Percentiles rank a stretch among this genome's conserved stretches.
These are phyloP conservation scores for Pyrgus malvae DNA, from an alignment of 2,888 invertebrate genomes.

Conservation along the genomic window DNA sequence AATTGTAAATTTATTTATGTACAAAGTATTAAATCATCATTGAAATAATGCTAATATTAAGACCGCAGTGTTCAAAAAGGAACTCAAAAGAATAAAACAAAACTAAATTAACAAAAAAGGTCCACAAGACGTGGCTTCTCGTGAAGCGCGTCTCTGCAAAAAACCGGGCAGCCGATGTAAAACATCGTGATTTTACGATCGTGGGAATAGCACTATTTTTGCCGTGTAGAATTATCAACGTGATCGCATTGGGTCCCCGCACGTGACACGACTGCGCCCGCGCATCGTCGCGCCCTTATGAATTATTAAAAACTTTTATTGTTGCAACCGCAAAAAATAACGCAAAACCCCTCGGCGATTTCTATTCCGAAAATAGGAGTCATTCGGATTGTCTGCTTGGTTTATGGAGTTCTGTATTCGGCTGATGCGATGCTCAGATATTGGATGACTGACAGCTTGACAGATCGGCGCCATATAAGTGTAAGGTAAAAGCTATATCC, in stretches of 20 bases:
- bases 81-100: neutral
- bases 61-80: too few species aligned
- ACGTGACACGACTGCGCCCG: conserved; percentile 66
- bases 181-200: conserved; percentile 69
- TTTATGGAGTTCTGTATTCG: conserved; percentile 71
- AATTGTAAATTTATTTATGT: too few species aligned
- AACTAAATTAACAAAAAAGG: conserved; percentile 6
- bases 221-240: conserved; percentile 59
- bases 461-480: conserved; percentile 30
- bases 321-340: conserved; percentile 66
- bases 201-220: conserved; percentile 74
- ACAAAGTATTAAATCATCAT: too few species aligned
- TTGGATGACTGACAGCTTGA: conserved; percentile 33
- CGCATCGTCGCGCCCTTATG: conserved; percentile 58
- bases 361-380: conserved; percentile 75
- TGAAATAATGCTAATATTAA: too few species aligned
- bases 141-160: conserved; percentile 19
- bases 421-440: conserved; percentile 43
- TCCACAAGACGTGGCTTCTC: conserved; percentile 2
- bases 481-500: conserved; percentile 1
- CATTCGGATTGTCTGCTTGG: conserved; percentile 58
- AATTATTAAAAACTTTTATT: conserved; percentile 79
- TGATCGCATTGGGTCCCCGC: conserved; percentile 55
- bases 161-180: conserved; percentile 44
- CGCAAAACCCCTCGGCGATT: conserved; percentile 53